Percentiles rank a stretch among this genome's conserved stretches.
Evolutionary conservation across 2,797 vertebrate genomes (phyloP).

Genomic region (Spinibarbus caldwelli): DNA sequence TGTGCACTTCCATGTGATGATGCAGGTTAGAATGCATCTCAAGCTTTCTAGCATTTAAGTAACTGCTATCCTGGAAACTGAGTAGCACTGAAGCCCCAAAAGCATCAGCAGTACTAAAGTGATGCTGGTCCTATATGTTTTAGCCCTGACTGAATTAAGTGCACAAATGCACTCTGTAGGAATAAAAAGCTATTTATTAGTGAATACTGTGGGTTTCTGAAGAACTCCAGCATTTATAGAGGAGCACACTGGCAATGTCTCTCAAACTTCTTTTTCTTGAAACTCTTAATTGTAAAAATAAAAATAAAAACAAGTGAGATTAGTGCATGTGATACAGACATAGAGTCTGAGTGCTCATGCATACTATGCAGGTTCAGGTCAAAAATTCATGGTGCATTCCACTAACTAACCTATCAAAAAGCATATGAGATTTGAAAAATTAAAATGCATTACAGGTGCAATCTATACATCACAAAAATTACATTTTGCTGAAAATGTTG

Average conservation of each 20-base stretch:
- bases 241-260: neutral
- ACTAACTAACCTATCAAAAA: neutral
- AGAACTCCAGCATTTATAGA: neutral
- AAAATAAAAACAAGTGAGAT: too few species aligned
- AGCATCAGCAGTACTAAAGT: neutral
- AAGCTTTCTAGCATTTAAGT: neutral
- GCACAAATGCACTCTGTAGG: neutral
- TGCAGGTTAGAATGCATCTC: neutral
- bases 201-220: slow-evolving; percentile 2
- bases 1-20: slow-evolving; percentile 8
- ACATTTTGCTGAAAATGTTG: neutral
- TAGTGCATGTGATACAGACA: neutral
- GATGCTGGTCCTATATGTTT: neutral
- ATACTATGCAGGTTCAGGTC: too few species aligned
- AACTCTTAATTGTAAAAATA: neutral
- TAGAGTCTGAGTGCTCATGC: neutral
- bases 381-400: neutral
- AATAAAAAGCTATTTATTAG: slow-evolving; percentile 15
- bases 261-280: neutral
- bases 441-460: neutral
- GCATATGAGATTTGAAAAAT: neutral
- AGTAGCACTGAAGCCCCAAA: neutral
- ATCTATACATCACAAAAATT: neutral
- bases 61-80: neutral
- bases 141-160: slow-evolving; percentile 3